Percentiles rank a stretch among this genome's conserved stretches.
phyloP scores from a whole-genome alignment of 1,140 invertebrate genomes.

The Colletes latitarsis region DNA sequence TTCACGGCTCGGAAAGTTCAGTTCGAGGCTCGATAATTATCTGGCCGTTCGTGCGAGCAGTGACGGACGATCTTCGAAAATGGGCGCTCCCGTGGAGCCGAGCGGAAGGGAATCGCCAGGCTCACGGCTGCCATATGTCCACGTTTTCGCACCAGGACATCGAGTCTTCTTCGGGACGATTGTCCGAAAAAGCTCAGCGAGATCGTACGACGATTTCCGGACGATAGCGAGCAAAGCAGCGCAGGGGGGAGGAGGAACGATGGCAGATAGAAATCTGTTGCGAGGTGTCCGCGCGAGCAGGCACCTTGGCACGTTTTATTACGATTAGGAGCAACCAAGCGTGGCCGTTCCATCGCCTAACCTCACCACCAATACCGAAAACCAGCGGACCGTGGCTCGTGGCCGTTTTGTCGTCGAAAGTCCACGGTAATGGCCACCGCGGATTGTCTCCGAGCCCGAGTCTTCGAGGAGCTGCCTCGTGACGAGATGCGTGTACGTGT shows the following conservation, averaged over 20 bases:
- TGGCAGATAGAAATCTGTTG: slow-evolving; percentile 77
- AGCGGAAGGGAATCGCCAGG: slow-evolving; percentile 42
- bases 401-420: slow-evolving; percentile 60
- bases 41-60: slow-evolving; percentile 43
- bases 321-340: slow-evolving; percentile 79
- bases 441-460: slow-evolving; percentile 62
- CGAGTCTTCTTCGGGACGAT: not conserved
- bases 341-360: slow-evolving; percentile 67
- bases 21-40: slow-evolving; percentile 55
- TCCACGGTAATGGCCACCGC: slow-evolving; percentile 19
- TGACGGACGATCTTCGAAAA: slow-evolving; percentile 54
- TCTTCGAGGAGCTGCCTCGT: slow-evolving; percentile 33
- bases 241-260: slow-evolving; percentile 25
- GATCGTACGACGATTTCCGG: not conserved
- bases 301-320: slow-evolving; percentile 80
- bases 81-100: slow-evolving; percentile 24
- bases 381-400: slow-evolving; percentile 73
- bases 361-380: slow-evolving; percentile 76
- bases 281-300: slow-evolving; percentile 71
- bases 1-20: not conserved
- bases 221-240: slow-evolving; percentile 19
- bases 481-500: slow-evolving; percentile 47
- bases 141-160: slow-evolving; percentile 47
- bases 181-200: slow-evolving; percentile 6
- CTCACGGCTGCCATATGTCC: slow-evolving; percentile 60